Evolutionary conservation across 1,140 invertebrate genomes (phyloP).

Genomic region (Leptopilina clavipes): DNA sequence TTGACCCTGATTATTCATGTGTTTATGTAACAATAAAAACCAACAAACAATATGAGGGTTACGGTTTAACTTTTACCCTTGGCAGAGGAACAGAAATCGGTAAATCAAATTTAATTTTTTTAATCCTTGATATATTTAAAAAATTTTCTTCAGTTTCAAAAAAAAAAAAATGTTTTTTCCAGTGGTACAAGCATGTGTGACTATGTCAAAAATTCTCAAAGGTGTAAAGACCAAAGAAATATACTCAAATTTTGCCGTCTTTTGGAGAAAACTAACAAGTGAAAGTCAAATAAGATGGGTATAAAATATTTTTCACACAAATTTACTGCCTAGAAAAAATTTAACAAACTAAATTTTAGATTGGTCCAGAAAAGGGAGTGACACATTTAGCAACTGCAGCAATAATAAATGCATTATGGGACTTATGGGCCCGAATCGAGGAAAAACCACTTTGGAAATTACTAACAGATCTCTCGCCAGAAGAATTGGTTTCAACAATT

Average conservation of each 20-base stretch:
- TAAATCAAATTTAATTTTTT: slow-evolving; percentile 59
- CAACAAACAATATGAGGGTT: slow-evolving; percentile 79
- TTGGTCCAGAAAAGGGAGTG: slow-evolving; percentile 95
- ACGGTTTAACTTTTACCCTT: slow-evolving; percentile 90
- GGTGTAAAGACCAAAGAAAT: slow-evolving; percentile 81
- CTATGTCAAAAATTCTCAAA: slow-evolving; percentile 81
- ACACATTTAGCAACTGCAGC: slow-evolving; percentile 91
- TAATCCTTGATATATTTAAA: slow-evolving; percentile 14
- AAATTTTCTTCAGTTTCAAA: slow-evolving; percentile 28
- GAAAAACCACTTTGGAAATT: slow-evolving; percentile 92
- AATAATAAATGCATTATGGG: slow-evolving; percentile 93
- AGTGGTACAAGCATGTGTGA: slow-evolving; percentile 85
- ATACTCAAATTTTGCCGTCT: slow-evolving; percentile 84
- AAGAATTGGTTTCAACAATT: slow-evolving; percentile 87
- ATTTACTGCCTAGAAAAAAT: too few relatives aligned
- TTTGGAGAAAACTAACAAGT: slow-evolving; percentile 88
- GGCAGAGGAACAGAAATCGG: slow-evolving; percentile 90
- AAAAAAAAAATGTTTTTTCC: slow-evolving; percentile 52
- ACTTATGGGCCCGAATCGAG: slow-evolving; percentile 90
- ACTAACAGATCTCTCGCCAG: slow-evolving; percentile 87
- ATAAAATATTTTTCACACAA: slow-evolving; percentile 54
- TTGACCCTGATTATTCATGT: slow-evolving; percentile 92
- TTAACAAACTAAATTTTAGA: slow-evolving; percentile 70
- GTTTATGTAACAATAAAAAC: slow-evolving; percentile 88
- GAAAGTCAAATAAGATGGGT: slow-evolving; percentile 95